These are phyloP conservation scores for Athripsodes cinereus DNA, from an alignment of 2,888 invertebrate genomes.

Conservation along the genomic window DNA sequence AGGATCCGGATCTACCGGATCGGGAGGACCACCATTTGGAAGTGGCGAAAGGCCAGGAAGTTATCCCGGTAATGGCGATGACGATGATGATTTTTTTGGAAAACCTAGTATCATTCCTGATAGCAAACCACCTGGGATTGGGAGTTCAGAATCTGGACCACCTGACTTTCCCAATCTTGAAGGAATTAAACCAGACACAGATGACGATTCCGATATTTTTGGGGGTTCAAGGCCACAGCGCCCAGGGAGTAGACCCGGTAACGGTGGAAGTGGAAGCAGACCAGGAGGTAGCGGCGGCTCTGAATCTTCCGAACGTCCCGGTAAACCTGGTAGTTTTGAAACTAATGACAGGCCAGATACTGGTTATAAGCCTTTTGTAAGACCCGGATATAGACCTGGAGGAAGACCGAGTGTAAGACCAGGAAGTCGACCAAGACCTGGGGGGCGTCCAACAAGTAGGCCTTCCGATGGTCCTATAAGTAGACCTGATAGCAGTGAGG, in stretches of 20 bases:
- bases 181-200: slow-evolving; percentile 14
- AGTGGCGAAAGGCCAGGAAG: slow-evolving; percentile 18
- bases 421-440: slow-evolving; percentile 25
- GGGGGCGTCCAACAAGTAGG: slow-evolving; percentile 29
- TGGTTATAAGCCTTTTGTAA: slow-evolving; percentile 27
- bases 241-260: slow-evolving; percentile 17
- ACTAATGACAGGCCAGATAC: slow-evolving; percentile 10
- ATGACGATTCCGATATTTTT: slow-evolving; percentile 23
- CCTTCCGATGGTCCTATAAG: slow-evolving; percentile 28
- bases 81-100: slow-evolving; percentile 23
- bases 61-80: slow-evolving; percentile 20
- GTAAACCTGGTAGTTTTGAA: slow-evolving; percentile 11
- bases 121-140: slow-evolving; percentile 5
- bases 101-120: slow-evolving; percentile 13
- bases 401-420: slow-evolving; percentile 17
- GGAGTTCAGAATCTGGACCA: slow-evolving; percentile 19
- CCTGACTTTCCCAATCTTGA: slow-evolving; percentile 13
- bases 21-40: slow-evolving; percentile 9
- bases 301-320: slow-evolving; percentile 3
- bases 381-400: slow-evolving; percentile 25
- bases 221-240: slow-evolving; percentile 23
- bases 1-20: not conserved
- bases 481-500: slow-evolving; percentile 20
- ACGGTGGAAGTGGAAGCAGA: slow-evolving; percentile 5
- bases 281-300: slow-evolving; percentile 11